phyloP scores from a whole-genome alignment of 2,113 vertebrate species.

The Callochromis pleurospilus region DNA sequence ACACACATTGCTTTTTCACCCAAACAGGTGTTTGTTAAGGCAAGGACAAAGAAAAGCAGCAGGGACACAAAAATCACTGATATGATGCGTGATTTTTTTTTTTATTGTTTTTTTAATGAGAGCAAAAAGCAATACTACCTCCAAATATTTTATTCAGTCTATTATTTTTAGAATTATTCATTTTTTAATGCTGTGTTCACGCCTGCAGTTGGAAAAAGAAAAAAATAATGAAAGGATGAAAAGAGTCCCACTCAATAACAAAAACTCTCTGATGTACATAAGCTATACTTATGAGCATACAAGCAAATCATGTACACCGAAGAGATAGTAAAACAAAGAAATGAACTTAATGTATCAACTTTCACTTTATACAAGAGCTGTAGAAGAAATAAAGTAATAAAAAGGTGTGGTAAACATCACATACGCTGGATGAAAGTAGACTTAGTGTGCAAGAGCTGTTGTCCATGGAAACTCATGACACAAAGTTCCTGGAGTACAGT shows the following conservation, averaged over 20 bases:
- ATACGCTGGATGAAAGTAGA: neutral
- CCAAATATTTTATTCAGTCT: neutral
- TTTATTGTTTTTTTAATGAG: neutral
- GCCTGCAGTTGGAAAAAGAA: neutral
- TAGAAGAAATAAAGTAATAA: neutral
- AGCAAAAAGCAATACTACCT: neutral
- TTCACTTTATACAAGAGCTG: neutral
- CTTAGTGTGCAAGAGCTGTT: neutral
- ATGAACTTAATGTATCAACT: neutral
- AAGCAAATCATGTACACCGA: neutral
- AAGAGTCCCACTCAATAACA: neutral
- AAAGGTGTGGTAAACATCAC: neutral
- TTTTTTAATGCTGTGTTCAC: neutral
- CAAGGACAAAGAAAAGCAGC: neutral
- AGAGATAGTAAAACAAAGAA: neutral
- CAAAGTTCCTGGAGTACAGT: fast-evolving
- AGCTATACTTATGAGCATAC: neutral
- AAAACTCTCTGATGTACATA: neutral
- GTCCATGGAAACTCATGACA: neutral
- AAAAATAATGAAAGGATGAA: neutral
- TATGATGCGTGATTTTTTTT: neutral
- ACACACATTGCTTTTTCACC: neutral
- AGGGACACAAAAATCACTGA: neutral
- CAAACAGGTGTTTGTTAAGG: neutral
- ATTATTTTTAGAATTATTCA: neutral